These are phyloP conservation scores for Cyanoliseus patagonus DNA, from an alignment of 2,113 vertebrate genomes.

Conservation along the genomic window DNA sequence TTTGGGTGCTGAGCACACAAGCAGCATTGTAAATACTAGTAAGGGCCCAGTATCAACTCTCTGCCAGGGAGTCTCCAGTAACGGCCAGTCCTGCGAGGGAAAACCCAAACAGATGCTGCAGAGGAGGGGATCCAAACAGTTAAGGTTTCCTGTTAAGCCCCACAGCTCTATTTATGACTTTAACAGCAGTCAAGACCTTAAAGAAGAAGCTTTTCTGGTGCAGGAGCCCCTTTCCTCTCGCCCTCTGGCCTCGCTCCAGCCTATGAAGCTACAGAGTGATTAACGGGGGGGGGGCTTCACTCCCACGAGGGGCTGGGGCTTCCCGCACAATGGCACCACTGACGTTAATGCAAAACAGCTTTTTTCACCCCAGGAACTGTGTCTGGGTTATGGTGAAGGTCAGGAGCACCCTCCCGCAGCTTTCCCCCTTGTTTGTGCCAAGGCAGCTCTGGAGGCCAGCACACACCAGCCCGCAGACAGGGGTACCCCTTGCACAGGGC, in stretches of 20 bases:
- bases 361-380: background rate
- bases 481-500: background rate
- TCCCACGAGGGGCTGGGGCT: background rate
- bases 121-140: background rate
- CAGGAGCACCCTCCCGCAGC: background rate
- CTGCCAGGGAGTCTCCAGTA: background rate
- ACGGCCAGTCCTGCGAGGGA: background rate
- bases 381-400: background rate
- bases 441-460: background rate
- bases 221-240: background rate
- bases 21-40: background rate
- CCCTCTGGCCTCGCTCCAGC: background rate
- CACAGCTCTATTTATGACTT: conserved; percentile 1
- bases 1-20: background rate
- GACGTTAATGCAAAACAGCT: background rate
- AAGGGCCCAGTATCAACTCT: background rate
- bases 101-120: background rate
- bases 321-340: background rate
- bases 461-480: background rate
- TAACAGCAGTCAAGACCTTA: background rate
- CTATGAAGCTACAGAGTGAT: background rate
- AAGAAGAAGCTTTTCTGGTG: background rate
- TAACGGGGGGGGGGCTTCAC: background rate
- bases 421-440: background rate
- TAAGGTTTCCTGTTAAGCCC: background rate